Conservation (phyloP, 2,888 invertebrate species). For the Achlya flavicornis region DNA sequence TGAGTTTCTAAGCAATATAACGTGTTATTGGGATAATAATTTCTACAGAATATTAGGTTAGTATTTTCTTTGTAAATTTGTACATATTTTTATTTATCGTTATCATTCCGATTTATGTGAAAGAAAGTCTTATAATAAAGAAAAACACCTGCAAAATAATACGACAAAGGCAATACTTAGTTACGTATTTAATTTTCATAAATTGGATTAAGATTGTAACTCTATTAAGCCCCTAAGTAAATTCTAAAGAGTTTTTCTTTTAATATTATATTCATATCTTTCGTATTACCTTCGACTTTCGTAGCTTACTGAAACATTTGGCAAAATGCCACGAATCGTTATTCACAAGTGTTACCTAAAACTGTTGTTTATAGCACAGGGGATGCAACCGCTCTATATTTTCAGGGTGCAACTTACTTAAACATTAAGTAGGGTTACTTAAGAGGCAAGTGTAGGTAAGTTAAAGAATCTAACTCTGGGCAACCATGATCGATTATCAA, state of each 20-base stretch:
- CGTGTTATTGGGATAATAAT: slow-evolving; percentile 70
- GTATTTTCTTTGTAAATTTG: slow-evolving; percentile 24
- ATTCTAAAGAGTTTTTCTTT: too few relatives aligned
- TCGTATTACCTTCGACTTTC: neutral
- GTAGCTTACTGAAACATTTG: slow-evolving; percentile 1
- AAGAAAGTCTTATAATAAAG: too few relatives aligned
- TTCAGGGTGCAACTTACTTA: neutral
- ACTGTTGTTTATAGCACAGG: neutral
- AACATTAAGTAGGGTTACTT: too few relatives aligned
- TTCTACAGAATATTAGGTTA: slow-evolving; percentile 73
- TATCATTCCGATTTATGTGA: neutral
- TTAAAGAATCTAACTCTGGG: too few relatives aligned
- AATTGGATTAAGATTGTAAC: too few relatives aligned
- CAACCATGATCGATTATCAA: too few relatives aligned
- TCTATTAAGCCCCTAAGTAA: too few relatives aligned
- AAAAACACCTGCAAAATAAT: too few relatives aligned
- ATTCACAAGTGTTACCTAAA: neutral
- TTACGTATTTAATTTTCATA: too few relatives aligned
- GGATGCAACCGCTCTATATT: neutral
- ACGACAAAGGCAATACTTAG: too few relatives aligned
- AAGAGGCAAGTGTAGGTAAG: too few relatives aligned
- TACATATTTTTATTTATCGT: neutral
- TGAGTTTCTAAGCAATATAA: slow-evolving; percentile 53
- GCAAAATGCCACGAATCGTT: slow-evolving; percentile 2
- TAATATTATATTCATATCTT: neutral